Base-by-base conservation (phyloP, 2,888 invertebrate species). In the Gisinianus flammeolus region DNA sequence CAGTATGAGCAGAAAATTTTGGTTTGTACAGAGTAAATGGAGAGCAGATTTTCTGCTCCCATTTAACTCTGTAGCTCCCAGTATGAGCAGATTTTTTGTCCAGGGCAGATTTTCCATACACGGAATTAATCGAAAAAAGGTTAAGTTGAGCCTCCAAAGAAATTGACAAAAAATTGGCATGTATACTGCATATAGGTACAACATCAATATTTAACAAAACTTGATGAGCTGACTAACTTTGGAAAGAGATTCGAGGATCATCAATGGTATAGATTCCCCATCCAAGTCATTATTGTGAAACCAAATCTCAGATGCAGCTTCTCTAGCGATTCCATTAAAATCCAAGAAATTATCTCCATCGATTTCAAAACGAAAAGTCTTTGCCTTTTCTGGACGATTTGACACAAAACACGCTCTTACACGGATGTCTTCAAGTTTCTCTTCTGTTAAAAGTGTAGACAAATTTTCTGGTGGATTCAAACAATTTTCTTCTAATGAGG, bases 361-460 rank as follows among this genome's bases (percentile, higher is more conserved):
- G 73, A 94, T 88, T 78, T 82, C 81, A 62, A 81, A 82, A 12
- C 74, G 54, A 75, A 83, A 83, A 0, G 81, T 75, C 54, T 82
- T 82, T 2, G 81, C 66, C 24, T 79, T 79, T 0, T 93, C 92
- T 83, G 96, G 90, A 73, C 91, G 90, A 52, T 91, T 89, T 1
- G 94, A 94, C 22, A 96, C 94, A 88, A 97, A 96, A 87, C 97
- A 97, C 26, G 94, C 92, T 82, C 95, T 91, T 24, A 94, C 93
- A 87, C 85, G 76, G 70, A 94, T 92, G 86, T 95, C 94, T 87
- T 94, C 94, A 24, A 94, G 86, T 6, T 91, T 90, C 0, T 89
- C 86, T 26, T 92, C 87, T 30, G 87, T 85, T 16, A 83, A 76
- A 8, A 83, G 77, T 26, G 85, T 81, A 28, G 76, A 76, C 2